Evolutionary conservation across 2,113 vertebrate species (phyloP).

Genomic region (Tenrec ecaudatus): DNA sequence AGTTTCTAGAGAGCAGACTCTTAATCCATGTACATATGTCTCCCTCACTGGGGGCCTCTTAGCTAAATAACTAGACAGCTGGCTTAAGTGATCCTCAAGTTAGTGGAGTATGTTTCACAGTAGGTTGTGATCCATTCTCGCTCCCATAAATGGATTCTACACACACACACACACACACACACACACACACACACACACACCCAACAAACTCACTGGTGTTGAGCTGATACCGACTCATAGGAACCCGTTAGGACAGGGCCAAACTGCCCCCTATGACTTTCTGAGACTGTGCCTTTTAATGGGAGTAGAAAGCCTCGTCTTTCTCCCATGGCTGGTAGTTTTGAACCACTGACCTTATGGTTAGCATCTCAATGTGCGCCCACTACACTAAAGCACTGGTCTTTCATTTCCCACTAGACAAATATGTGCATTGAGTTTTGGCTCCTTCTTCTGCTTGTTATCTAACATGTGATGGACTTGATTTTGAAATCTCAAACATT

Average conservation of each 20-base stretch:
- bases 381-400: background rate
- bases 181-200: too few species aligned
- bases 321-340: too few species aligned
- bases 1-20: background rate
- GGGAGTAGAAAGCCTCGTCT: too few species aligned
- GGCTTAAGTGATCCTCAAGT: slow-evolving; percentile 26
- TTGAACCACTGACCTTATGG: too few species aligned
- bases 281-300: too few species aligned
- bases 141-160: background rate
- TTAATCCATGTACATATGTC: background rate
- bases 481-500: background rate
- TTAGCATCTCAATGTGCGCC: too few species aligned
- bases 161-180: too few species aligned
- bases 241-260: too few species aligned
- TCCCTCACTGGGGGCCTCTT: background rate
- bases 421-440: background rate
- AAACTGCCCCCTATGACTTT: too few species aligned
- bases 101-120: background rate
- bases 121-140: slow-evolving; percentile 1
- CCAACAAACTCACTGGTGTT: too few species aligned
- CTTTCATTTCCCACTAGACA: background rate
- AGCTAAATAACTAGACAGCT: background rate
- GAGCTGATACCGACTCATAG: too few species aligned
- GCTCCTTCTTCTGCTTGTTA: background rate
- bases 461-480: background rate